Base-by-base conservation (phyloP, 2,888 invertebrate species). In the Coelogynopora nodosa region DNA sequence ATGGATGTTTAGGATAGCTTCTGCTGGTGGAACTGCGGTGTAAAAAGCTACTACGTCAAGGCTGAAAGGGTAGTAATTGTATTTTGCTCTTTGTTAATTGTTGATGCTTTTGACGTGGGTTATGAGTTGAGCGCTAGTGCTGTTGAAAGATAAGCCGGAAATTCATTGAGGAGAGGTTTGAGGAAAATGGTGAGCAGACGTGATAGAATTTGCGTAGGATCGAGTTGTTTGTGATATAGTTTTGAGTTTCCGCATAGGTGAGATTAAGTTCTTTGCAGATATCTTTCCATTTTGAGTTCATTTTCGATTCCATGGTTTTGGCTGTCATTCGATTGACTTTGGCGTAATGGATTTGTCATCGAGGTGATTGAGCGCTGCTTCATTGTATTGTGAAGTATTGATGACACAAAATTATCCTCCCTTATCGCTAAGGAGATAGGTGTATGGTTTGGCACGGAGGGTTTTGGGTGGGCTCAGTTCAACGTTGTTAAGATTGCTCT, bases 331-430 rank as follows among this genome's bases (percentile, higher is more conserved):
- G 49, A 18, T 49, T 5, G 5, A 49, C n/a, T n/a, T n/a, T n/a
- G n/a, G n/a, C n/a, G n/a, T n/a, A 49, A 74, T 74, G 74, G 74
- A 74, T 74, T 74, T 74, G 74, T 74, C 74, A 74, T 74, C 74
- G 23, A 74, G 5, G 74, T 74, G 74, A 74, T 74, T 74, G 74
- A 23, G 27, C 27, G 74, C 74, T 74, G 74, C 74, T 74, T 74
- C 74, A 26, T 74, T 74, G 74, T 74, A 74, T 74, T 74, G 74
- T 74, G 74, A 74, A 74, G 74, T 74, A 74, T 74, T 74, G 74
- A 74, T 74, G 74, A 74, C 74, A 74, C 74, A 74, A 74, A 74
- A 74, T 74, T 74, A 10, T 13, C 23, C 74, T 74, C 74, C 74
- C 74, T 74, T 74, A 74, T 74, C 74, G 23, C 74, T 74, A 74